Base-by-base conservation (phyloP, 2,888 invertebrate genomes). In the Nymphalis urticae region DNA sequence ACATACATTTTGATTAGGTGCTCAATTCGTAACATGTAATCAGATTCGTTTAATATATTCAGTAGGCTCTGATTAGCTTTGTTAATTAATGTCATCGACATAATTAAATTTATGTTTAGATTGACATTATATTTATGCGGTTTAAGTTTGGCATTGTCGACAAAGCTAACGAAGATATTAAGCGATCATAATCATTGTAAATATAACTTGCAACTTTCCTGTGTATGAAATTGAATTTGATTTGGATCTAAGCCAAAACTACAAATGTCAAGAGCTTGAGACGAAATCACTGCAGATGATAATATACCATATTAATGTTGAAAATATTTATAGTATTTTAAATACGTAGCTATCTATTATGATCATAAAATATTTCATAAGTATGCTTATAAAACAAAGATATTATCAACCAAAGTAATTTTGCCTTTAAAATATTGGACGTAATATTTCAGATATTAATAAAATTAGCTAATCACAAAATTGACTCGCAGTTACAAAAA, bases 11-110 rank as follows among this genome's bases (percentile, higher is more conserved):
- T 50, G 51, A 68, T 64, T 66, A 53, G 54, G 16, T 51, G 54
- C 36, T 51, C 9, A 67, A 71, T 66, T 68, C 47, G 62, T 36
- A 66, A 48, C 59, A 36, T 36, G 54, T 61, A 68, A 65, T 65
- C 60, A 60, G 27, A 69, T 69, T 66, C 56, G 54, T 69, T 69
- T 60, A 56, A 64, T 53, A 53, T 66, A 69, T 71, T 69, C 60
- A 58, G 48, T 61, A 58, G 61, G 64, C 63, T 59, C 27, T 60
- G 47, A 54, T 61, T 68, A 54, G 42, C 65, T 66, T 64, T 64
- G 66, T 64, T 60, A 60, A 69, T 68, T 63, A 58, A 27, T 51
- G 69, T 56, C 50, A 27, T 56, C 54, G 50, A 60, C 36, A 36
- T 66, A 64, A 66, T 64, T 61, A 48, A 61, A 66, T 71, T 64